Evolutionary conservation across 2,113 vertebrate genomes (phyloP).

Genomic region (Bathybates hornii): DNA sequence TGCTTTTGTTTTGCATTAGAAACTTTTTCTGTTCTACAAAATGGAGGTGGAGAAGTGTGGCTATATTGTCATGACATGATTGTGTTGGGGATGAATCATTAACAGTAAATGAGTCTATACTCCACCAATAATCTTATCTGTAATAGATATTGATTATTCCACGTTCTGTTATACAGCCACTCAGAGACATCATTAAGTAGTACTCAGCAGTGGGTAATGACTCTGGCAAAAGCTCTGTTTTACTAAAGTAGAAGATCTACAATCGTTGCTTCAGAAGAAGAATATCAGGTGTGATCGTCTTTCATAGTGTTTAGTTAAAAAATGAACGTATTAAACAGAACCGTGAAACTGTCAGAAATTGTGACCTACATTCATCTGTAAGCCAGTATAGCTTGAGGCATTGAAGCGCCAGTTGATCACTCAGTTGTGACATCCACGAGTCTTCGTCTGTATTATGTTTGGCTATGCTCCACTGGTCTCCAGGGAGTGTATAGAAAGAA

Average conservation of each 20-base stretch:
- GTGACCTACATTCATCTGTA: neutral
- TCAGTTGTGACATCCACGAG: neutral
- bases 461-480: neutral
- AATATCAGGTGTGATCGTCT: neutral
- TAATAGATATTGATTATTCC: neutral
- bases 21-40: neutral
- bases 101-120: neutral
- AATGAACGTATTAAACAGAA: neutral
- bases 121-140: neutral
- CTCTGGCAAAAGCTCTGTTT: neutral
- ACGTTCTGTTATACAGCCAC: neutral
- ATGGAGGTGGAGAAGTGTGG: neutral
- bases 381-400: neutral
- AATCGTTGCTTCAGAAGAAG: neutral
- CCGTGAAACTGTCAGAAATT: neutral
- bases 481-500: neutral
- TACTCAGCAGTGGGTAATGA: neutral
- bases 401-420: neutral
- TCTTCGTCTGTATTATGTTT: neutral
- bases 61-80: neutral
- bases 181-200: neutral
- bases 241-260: neutral
- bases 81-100: neutral
- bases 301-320: neutral
- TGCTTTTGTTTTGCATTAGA: neutral